These are phyloP conservation scores for Drosophila persimilis DNA, from an alignment of 1,140 invertebrate genomes.

Conservation along the genomic window DNA sequence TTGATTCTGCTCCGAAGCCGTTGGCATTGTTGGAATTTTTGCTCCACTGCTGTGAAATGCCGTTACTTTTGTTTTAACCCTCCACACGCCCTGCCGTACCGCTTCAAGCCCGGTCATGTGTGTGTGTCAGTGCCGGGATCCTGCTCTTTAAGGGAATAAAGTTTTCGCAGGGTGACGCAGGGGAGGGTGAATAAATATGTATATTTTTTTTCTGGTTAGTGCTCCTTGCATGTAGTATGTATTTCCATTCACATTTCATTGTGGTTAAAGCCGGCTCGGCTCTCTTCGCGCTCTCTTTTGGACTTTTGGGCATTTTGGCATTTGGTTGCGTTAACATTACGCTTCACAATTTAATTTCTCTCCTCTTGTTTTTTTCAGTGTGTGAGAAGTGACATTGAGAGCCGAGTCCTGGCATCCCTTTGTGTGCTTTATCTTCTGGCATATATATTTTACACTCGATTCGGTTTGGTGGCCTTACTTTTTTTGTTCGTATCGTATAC, in stretches of 20 bases:
- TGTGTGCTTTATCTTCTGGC: slow-evolving; percentile 55
- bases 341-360: slow-evolving; percentile 60
- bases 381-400: slow-evolving; percentile 46
- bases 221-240: slow-evolving; percentile 19
- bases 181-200: slow-evolving; percentile 22
- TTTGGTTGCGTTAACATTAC: slow-evolving; percentile 66
- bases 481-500: slow-evolving; percentile 31
- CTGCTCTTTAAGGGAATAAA: slow-evolving; percentile 36
- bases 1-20: slow-evolving; percentile 19
- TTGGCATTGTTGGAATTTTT: slow-evolving; percentile 66
- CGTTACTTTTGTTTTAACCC: slow-evolving; percentile 53
- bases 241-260: slow-evolving; percentile 64
- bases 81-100: not conserved
- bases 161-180: not conserved
- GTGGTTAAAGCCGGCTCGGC: slow-evolving; percentile 56
- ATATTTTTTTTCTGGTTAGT: slow-evolving; percentile 51
- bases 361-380: slow-evolving; percentile 25
- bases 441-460: slow-evolving; percentile 29
- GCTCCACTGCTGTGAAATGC: slow-evolving; percentile 40
- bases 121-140: slow-evolving; percentile 13
- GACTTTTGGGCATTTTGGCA: slow-evolving; percentile 67
- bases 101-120: slow-evolving; percentile 15
- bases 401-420: slow-evolving; percentile 44
- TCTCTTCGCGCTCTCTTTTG: slow-evolving; percentile 27
- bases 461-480: slow-evolving; percentile 31